Conservation (phyloP, 2,888 invertebrate species). For the Drymonia ruficornis region DNA sequence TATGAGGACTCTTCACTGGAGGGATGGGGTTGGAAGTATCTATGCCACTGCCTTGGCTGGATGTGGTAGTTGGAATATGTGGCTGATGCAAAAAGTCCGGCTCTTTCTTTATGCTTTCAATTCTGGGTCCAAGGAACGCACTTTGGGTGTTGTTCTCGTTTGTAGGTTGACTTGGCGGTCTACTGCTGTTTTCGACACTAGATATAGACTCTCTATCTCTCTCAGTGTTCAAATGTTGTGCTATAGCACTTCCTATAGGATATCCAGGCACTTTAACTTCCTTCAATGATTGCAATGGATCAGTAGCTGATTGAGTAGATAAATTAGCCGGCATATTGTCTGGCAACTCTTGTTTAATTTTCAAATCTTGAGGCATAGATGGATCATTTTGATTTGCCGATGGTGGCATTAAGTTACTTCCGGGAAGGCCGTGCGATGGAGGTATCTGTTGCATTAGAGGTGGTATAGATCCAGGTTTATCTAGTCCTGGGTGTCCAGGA, state of each 20-base stretch:
- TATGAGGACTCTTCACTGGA: constrained; percentile 84
- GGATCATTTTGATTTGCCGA: constrained; percentile 69
- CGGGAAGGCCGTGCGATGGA: constrained; percentile 63
- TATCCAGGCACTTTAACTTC: constrained; percentile 92
- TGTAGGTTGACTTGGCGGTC: constrained; percentile 78
- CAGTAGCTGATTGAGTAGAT: constrained; percentile 82
- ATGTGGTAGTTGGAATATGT: constrained; percentile 79
- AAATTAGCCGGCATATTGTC: constrained; percentile 79
- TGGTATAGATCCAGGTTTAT: constrained; percentile 71
- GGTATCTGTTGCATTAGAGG: constrained; percentile 73
- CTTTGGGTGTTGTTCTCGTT: constrained; percentile 78
- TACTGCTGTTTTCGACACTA: constrained; percentile 76
- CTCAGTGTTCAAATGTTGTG: constrained; percentile 77
- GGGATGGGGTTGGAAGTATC: constrained; percentile 80
- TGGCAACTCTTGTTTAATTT: constrained; percentile 83
- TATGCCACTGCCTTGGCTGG: constrained; percentile 71
- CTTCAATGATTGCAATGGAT: constrained; percentile 91
- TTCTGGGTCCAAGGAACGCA: constrained; percentile 86
- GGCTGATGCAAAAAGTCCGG: constrained; percentile 86
- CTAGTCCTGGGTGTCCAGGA: constrained; percentile 70
- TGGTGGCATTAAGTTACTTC: constrained; percentile 60
- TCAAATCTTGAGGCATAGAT: constrained; percentile 80
- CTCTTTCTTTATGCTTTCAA: constrained; percentile 91
- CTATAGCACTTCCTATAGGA: constrained; percentile 83
- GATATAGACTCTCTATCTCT: constrained; percentile 79